Evolutionary conservation across 2,888 invertebrate genomes (phyloP).

Genomic region (Horisme vitalbata): DNA sequence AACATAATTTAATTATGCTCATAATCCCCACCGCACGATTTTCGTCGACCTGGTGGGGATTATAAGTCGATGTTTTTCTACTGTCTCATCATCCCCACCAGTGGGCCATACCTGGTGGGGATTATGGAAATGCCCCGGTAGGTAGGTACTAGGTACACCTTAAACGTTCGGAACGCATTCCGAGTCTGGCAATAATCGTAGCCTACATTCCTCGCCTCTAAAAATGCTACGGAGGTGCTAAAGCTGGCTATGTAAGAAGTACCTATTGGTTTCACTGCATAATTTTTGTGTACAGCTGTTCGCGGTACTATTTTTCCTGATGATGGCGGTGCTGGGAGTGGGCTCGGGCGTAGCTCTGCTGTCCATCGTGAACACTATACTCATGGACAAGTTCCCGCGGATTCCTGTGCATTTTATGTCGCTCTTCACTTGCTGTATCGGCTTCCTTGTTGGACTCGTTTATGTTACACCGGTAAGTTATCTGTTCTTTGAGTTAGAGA

Average conservation of each 20-base stretch:
- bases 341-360: slow-evolving; percentile 89
- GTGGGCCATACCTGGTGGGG: too few species aligned
- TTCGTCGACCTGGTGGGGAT: too few species aligned
- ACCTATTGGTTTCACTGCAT: too few species aligned
- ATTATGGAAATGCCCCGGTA: too few species aligned
- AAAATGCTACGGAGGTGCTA: neutral
- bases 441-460: slow-evolving; percentile 86
- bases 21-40: too few species aligned
- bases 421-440: slow-evolving; percentile 67
- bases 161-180: too few species aligned
- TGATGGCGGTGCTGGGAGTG: slow-evolving; percentile 90
- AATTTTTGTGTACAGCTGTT: slow-evolving; percentile 82
- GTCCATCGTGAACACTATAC: slow-evolving; percentile 85
- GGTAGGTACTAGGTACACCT: too few species aligned
- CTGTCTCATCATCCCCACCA: too few species aligned
- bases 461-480: slow-evolving; percentile 88
- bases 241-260: too few species aligned
- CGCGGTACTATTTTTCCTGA: slow-evolving; percentile 90
- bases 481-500: slow-evolving; percentile 34
- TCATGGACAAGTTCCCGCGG: slow-evolving; percentile 86
- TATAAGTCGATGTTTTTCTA: too few species aligned
- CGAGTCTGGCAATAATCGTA: too few species aligned
- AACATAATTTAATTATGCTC: too few species aligned
- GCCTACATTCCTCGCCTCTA: neutral
- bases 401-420: slow-evolving; percentile 84